Base-by-base conservation (phyloP, 2,888 invertebrate genomes). In the Drosophila birchii region DNA sequence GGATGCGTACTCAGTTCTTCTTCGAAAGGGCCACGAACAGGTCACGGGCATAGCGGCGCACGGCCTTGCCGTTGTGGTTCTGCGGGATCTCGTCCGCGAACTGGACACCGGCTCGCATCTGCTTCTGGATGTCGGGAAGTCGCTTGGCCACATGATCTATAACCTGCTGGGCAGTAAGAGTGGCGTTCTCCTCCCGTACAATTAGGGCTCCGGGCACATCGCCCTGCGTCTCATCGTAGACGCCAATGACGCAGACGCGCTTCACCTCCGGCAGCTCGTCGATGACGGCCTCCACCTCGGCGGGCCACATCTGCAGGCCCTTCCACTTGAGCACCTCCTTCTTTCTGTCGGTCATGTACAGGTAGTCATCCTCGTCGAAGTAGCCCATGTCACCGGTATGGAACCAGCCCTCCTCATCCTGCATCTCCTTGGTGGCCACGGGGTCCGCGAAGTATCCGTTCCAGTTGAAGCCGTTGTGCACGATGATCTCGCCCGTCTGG, bases 351-450 rank as follows among this genome's bases (percentile, higher is more conserved):
- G 83, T 79, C 16, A 91, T 66, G 67, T 79, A 85, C 11, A 91
- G 58, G 59, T 57, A 75, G 14, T 89, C 85, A 2, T 90, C 77
- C 4, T 89, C 78, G 62, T 91, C 90, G 66, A 92, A 88, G 60
- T 88, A 87, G 4, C 92, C 92, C 59, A 92, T 49, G 67, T 92
- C 92, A 0, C 92, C 92, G 0, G 90, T 86, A 12, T 86, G 86
- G 4, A 90, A 71, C 90, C 90, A 92, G 23, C 90, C 89, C 1
- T 90, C 64, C 2, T 38, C 56, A 54, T 91, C 90, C 14, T 78
- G 75, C 5, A 81, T 69, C 20, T 63, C 47, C 12, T 71, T 62
- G 5, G 90, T 90, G 16, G 80, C 87, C n/a, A 47, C 71, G 1
- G 78, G 69, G 66, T 91, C 88, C 8, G 78, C 74, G 59, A 86